Percentiles rank a stretch among this genome's conserved stretches.
Conservation (phyloP, 2,113 vertebrate genomes). For the Misgurnus anguillicaudatus region DNA sequence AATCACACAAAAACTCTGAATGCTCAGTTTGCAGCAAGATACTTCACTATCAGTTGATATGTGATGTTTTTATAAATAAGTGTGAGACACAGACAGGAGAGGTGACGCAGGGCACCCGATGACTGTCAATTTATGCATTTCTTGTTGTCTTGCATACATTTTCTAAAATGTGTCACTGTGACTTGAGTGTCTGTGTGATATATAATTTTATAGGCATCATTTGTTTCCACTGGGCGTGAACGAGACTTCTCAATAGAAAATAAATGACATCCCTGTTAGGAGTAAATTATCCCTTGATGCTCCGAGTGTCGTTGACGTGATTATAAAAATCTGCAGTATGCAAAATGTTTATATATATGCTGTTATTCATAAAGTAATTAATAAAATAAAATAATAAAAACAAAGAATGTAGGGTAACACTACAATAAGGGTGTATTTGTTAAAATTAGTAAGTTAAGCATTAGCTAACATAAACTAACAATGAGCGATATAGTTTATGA, state of each 20-base stretch:
- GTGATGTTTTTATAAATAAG: conserved; percentile 26
- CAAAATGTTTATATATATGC: too few species aligned
- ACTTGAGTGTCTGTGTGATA: conserved; percentile 8
- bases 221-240: background rate
- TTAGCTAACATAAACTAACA: too few species aligned
- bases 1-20: background rate
- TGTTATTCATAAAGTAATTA: too few species aligned
- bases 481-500: too few species aligned
- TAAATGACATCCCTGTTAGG: too few species aligned
- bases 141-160: conserved; percentile 6
- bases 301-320: too few species aligned
- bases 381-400: too few species aligned
- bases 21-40: background rate
- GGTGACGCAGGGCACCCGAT: background rate
- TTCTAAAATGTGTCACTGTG: conserved; percentile 10
- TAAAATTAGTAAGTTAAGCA: too few species aligned
- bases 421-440: too few species aligned
- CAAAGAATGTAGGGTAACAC: too few species aligned
- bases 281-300: too few species aligned
- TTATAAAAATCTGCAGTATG: too few species aligned
- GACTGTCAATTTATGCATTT: conserved; percentile 20
- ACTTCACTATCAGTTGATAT: background rate
- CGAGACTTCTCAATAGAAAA: background rate
- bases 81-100: conserved; percentile 24
- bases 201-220: background rate